phyloP scores from a whole-genome alignment of 2,797 vertebrate genomes.

The Chrysocyon brachyurus region DNA sequence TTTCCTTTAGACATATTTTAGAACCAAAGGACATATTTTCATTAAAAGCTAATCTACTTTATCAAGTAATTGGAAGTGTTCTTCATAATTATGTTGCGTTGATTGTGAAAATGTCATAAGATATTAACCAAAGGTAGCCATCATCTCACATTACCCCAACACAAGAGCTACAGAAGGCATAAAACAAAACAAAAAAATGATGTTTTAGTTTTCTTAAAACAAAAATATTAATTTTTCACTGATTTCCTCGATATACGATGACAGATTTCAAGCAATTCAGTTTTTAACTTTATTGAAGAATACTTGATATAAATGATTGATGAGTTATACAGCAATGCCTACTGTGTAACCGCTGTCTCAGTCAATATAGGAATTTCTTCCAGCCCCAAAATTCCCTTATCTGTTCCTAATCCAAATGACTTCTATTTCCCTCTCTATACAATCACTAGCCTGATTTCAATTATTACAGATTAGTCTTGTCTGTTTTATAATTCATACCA shows the following conservation, averaged over 20 bases:
- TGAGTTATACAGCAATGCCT: neutral
- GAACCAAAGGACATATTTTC: conserved; percentile 79
- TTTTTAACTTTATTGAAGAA: conserved; percentile 79
- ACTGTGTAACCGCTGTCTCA: neutral
- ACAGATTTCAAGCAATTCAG: conserved; percentile 90
- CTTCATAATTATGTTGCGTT: conserved; percentile 93
- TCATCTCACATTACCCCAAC: conserved; percentile 90
- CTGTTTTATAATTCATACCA: neutral
- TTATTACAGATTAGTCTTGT: neutral
- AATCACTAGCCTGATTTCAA: neutral
- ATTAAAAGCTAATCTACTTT: conserved; percentile 92
- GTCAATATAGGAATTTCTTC: neutral
- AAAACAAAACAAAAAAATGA: neutral
- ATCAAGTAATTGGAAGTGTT: conserved; percentile 94
- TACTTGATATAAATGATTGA: neutral
- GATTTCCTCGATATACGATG: conserved; percentile 91
- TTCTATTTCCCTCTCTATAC: neutral
- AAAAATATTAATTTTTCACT: conserved; percentile 85
- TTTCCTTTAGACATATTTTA: conserved; percentile 51
- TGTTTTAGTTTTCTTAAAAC: neutral
- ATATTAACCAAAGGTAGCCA: conserved; percentile 93
- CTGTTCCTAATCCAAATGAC: neutral
- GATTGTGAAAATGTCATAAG: conserved; percentile 93
- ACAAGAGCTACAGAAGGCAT: neutral
- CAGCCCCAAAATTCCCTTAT: neutral